Base-by-base conservation (phyloP, 2,888 invertebrate species). In the Luffia ferchaultella region DNA sequence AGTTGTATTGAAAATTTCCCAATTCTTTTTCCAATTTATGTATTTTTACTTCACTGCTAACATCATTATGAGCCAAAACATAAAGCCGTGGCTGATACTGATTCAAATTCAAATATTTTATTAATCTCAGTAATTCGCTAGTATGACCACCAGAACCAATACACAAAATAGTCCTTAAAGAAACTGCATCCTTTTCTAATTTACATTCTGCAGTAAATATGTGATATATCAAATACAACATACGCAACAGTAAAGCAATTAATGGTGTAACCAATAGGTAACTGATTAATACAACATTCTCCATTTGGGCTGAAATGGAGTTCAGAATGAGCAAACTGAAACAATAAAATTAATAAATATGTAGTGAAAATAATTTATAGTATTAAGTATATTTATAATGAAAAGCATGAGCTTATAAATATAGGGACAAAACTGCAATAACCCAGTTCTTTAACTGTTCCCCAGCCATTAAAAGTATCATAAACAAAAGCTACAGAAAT, bases 81-180 rank as follows among this genome's bases (percentile, higher is more conserved):
- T 96, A 97, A 51, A 89, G 74, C 50, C 95, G 80, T 1, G 95
- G 95, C 1, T 76, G 71, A 67, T 93, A 96, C 61, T 86, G 86
- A 1, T 73, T 62, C n/a, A 72, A 65, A 60, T 89, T 84, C 45
- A 97, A 67, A 20, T 85, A 80, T 57, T 86, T 77, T 3, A 92
- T 70, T 43, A 98, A 80, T 55, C 89, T 86, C 48, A 97, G 69
- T 86, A 99, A 92, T 86, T 99, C 98, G n/a, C 92, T 90, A 0
- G 98, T 98, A 68, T 99, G 98, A 0, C 96, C 96, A 51, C 96
- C 96, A 57, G 92, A 91, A 42, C 92, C 92, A 52, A 92, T 87
- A 57, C 92, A 89, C 57, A 91, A 80, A 52, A 90, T 61, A 3
- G 90, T 89, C 54, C 68, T 68, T 20, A 83, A 58, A 48, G 67